A percentile compares a stretch with the other conserved stretches of the same genome.
Conservation (phyloP, 2,113 vertebrate species). For the Saguinus midas region DNA sequence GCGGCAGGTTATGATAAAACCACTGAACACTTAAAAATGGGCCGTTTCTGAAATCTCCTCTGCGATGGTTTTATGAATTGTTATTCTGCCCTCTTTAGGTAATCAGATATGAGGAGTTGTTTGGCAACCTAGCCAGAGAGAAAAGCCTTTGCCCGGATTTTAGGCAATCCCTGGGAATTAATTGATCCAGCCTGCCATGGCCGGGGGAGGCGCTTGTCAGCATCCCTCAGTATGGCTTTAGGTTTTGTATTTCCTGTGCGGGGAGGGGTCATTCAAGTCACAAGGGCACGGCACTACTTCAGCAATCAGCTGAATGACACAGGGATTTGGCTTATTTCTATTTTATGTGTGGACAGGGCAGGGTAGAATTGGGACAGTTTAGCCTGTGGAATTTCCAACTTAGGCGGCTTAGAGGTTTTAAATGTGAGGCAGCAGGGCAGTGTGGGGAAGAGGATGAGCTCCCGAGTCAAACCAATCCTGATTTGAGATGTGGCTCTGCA, state of each 20-base stretch:
- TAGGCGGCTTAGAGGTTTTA: not conserved
- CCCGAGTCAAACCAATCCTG: not conserved
- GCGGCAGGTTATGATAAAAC: not conserved
- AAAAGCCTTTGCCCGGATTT: constrained; percentile 11
- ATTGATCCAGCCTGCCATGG: not conserved
- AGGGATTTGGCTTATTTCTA: not conserved
- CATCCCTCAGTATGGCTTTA: not conserved
- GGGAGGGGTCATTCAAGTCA: not conserved
- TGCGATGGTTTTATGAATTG: not conserved
- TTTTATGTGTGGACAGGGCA: not conserved
- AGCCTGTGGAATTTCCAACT: not conserved
- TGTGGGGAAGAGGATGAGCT: not conserved
- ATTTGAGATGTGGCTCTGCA: not conserved
- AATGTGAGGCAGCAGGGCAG: not conserved
- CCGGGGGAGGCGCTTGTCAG: fast-evolving
- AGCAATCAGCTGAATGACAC: not conserved
- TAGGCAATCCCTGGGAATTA: not conserved
- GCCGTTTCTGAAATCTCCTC: not conserved
- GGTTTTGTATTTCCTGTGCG: not conserved
- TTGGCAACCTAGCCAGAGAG: not conserved
- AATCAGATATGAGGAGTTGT: not conserved
- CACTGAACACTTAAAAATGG: not conserved
- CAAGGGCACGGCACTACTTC: not conserved
- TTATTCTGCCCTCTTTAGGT: not conserved
- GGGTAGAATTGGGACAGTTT: not conserved